phyloP scores from a whole-genome alignment of 2,113 vertebrate genomes.

The Fulica atra region DNA sequence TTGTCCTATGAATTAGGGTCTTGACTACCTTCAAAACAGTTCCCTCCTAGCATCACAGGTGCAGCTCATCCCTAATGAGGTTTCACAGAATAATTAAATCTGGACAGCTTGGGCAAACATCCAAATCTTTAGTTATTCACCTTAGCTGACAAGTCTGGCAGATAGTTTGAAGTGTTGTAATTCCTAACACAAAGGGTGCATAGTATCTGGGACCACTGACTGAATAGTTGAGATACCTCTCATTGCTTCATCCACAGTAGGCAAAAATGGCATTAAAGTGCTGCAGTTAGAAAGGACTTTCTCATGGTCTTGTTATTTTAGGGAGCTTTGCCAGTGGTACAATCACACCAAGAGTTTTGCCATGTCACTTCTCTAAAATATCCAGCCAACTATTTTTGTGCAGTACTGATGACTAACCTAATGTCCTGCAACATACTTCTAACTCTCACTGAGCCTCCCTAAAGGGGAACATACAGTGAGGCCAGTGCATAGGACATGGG shows the following conservation, averaged over 20 bases:
- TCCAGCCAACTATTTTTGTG: background rate
- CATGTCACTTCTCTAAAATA: constrained; percentile 19
- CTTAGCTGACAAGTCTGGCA: constrained; percentile 30
- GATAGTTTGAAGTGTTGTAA: constrained; percentile 9
- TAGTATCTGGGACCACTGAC: background rate
- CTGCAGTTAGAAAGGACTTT: background rate
- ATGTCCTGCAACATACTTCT: background rate
- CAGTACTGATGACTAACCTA: background rate
- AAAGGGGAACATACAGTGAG: background rate
- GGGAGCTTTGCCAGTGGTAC: background rate
- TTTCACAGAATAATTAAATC: constrained; percentile 49
- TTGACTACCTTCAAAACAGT: background rate
- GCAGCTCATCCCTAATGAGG: constrained; percentile 20
- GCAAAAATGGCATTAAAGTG: background rate
- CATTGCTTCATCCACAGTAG: background rate
- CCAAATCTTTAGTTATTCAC: constrained; percentile 19
- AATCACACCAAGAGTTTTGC: background rate
- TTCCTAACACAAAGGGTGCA: constrained; percentile 8
- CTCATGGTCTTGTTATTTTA: constrained; percentile 12
- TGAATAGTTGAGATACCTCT: constrained; percentile 12
- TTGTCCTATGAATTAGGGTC: background rate
- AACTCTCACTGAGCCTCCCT: background rate
- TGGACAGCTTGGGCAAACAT: constrained; percentile 10
- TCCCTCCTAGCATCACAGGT: background rate
- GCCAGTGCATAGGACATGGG: background rate